These are phyloP conservation scores for Hylomyscus alleni DNA, from an alignment of 2,797 vertebrate species.

Conservation along the genomic window DNA sequence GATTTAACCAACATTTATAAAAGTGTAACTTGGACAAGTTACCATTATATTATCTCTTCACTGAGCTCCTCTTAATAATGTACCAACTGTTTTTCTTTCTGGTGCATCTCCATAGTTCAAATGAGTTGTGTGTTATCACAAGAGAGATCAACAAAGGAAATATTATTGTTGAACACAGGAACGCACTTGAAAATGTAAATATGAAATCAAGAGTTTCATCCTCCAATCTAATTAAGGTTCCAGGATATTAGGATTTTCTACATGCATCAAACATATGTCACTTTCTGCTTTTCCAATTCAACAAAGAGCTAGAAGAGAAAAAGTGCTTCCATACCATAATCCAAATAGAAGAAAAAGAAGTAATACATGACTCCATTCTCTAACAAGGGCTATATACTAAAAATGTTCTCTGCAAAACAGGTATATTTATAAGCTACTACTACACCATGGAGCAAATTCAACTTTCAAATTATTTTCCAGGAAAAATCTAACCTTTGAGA, in stretches of 20 bases:
- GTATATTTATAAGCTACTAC: background rate
- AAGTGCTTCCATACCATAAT: background rate
- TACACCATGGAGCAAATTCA: background rate
- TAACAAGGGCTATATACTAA: background rate
- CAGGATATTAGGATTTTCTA: background rate
- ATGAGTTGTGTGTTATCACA: background rate
- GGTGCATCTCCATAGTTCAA: background rate
- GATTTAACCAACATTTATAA: background rate
- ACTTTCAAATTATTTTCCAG: background rate
- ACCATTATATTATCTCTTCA: background rate
- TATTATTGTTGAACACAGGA: background rate
- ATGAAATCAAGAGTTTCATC: background rate
- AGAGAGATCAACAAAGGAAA: background rate
- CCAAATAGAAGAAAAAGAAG: background rate
- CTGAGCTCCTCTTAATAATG: background rate
- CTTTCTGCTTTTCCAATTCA: background rate
- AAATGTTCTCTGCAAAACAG: background rate
- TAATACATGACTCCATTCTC: background rate
- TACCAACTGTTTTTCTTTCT: background rate
- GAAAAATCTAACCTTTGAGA: background rate
- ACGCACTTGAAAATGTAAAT: background rate
- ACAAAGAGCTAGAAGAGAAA: background rate
- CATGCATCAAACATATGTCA: background rate
- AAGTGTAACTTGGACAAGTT: background rate
- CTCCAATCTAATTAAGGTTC: background rate